These are phyloP conservation scores for Drosophila pseudoananassae DNA, from an alignment of 1,140 invertebrate species.

Conservation along the genomic window DNA sequence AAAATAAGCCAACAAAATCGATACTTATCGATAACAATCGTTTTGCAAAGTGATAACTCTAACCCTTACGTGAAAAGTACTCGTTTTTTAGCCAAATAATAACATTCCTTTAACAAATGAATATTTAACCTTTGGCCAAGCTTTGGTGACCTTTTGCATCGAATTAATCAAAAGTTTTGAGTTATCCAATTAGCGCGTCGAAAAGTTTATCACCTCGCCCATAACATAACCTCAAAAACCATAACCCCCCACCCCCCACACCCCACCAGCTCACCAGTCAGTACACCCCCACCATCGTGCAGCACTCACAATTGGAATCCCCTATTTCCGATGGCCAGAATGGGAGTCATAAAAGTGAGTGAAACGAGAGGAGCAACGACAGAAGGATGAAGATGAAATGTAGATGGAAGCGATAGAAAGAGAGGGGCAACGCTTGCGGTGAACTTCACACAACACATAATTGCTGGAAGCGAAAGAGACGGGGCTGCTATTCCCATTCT, in stretches of 20 bases:
- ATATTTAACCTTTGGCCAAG: slow-evolving; percentile 1
- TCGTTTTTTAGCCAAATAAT: not conserved
- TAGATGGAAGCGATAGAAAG: not conserved
- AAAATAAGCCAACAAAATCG: no score
- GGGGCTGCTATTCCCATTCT: not conserved
- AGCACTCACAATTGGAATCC: slow-evolving; percentile 13
- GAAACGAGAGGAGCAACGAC: slow-evolving; percentile 2
- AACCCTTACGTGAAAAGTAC: no score
- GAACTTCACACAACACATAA: slow-evolving; percentile 42
- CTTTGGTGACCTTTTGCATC: slow-evolving; percentile 32
- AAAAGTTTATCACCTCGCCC: slow-evolving; percentile 48
- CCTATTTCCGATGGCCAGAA: slow-evolving; percentile 19
- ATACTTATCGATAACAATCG: no score
- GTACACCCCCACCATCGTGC: not conserved
- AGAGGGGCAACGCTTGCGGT: slow-evolving; percentile 25
- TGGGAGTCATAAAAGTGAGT: slow-evolving; percentile 43
- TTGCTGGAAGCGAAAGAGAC: slow-evolving; percentile 18
- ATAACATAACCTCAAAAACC: slow-evolving; percentile 39
- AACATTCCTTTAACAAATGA: not conserved
- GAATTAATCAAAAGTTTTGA: slow-evolving; percentile 53
- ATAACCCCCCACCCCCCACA: not conserved
- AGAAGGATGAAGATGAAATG: not conserved
- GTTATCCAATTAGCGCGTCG: slow-evolving; percentile 49
- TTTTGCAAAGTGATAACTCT: no score
- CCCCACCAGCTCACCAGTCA: not conserved